Percentiles rank a stretch among this genome's conserved stretches.
Evolutionary conservation across 2,113 vertebrate genomes (phyloP).

Genomic region (Bubo bubo): DNA sequence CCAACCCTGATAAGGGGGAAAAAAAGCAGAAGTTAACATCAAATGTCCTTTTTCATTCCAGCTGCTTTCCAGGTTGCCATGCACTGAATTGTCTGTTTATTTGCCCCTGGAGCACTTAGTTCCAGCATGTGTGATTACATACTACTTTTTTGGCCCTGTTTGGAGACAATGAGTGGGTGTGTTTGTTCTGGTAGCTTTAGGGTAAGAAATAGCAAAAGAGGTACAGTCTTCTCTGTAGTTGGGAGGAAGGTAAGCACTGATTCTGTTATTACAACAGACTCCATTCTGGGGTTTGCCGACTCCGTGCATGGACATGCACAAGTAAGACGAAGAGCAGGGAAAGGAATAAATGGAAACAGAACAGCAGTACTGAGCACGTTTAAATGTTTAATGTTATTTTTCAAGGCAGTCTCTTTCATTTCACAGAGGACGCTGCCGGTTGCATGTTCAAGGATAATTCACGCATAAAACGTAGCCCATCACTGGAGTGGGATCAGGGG

Average conservation of each 20-base stretch:
- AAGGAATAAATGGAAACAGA: not conserved
- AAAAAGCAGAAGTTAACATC: not conserved
- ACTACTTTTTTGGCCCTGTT: constrained; percentile 29
- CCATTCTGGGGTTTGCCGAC: not conserved
- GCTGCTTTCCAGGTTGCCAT: constrained; percentile 23
- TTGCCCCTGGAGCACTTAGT: constrained; percentile 39
- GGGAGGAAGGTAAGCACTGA: not conserved
- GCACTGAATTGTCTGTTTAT: constrained; percentile 3
- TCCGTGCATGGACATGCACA: not conserved
- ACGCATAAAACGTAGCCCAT: not conserved
- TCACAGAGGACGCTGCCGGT: not conserved
- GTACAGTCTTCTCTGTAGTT: not conserved
- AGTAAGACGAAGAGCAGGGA: not conserved
- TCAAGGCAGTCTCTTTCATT: not conserved
- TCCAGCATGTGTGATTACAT: not conserved
- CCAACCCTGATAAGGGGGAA: not conserved
- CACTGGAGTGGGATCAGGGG: not conserved
- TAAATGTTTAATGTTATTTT: constrained; percentile 16
- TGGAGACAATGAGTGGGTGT: constrained; percentile 32
- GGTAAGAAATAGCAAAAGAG: constrained; percentile 21
- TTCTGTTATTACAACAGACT: constrained; percentile 19
- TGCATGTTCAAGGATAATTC: not conserved
- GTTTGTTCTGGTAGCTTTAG: constrained; percentile 51
- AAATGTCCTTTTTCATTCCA: constrained; percentile 23
- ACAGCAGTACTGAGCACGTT: not conserved